These are phyloP conservation scores for Bombus vancouverensis DNA, from an alignment of 1,140 invertebrate species.

Conservation along the genomic window DNA sequence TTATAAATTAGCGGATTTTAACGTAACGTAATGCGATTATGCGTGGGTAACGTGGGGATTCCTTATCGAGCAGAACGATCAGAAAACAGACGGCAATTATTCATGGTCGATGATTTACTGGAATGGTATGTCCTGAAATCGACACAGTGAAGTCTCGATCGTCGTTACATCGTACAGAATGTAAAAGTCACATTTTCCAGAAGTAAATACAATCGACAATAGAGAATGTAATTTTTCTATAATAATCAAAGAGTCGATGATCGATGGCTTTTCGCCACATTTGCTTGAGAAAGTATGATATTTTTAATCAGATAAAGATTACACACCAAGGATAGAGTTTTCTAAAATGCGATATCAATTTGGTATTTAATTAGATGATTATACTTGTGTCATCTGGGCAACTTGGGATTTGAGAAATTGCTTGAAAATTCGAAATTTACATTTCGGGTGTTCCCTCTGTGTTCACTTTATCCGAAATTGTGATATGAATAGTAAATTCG, in stretches of 20 bases:
- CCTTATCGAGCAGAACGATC: constrained; percentile 51
- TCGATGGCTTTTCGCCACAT: too few species aligned
- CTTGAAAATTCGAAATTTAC: not conserved
- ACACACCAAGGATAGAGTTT: too few species aligned
- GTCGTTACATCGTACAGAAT: not conserved
- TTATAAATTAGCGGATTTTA: constrained; percentile 42
- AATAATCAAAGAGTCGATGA: too few species aligned
- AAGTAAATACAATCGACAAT: too few species aligned
- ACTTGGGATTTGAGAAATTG: not conserved
- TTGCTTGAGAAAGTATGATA: too few species aligned
- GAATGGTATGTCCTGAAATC: constrained; percentile 62
- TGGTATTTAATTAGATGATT: too few species aligned
- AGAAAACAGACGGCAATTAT: constrained; percentile 47
- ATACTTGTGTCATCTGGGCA: too few species aligned
- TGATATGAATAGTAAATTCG: too few species aligned
- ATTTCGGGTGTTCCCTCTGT: not conserved
- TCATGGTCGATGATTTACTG: constrained; percentile 59
- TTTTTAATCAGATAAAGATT: too few species aligned
- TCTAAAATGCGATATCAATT: too few species aligned
- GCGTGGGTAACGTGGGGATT: not conserved
- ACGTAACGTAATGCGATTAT: constrained; percentile 35
- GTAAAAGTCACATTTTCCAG: not conserved
- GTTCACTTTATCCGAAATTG: not conserved
- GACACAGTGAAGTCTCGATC: constrained; percentile 14
- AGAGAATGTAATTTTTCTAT: too few species aligned